Base-by-base conservation (phyloP, 2,888 invertebrate genomes). In the Clitarchus hookeri region DNA sequence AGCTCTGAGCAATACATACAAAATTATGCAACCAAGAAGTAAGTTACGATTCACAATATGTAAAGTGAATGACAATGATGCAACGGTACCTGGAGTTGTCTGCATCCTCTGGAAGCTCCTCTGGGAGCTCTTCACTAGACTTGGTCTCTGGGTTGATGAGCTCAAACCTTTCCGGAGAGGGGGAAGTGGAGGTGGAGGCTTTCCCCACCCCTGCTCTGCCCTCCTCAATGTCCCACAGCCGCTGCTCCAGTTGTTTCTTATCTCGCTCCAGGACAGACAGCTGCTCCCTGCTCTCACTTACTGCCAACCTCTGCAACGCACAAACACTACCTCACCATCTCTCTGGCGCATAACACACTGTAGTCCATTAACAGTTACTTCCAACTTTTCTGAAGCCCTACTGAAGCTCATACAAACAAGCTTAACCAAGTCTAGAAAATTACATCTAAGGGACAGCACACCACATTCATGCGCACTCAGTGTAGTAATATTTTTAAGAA, bases 101-200 rank as follows among this genome's bases (percentile, higher is more conserved):
- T 23, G 44, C 25, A 16, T 83, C 48, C 27, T 25, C 85, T 26
- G 9, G 65, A n/a, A n/a, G 26, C 65, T n/a, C n/a, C n/a, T 25
- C 26, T 53, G 9, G 65, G 44, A n/a, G 26, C 65, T 65, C 65
- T 23, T 65, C 65, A n/a, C 65, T 65, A 8, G 65, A 65, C 27
- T 44, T 87, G 36, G 48, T 78, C 16, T 87, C 87, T 23, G 87
- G 87, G 85, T 94, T 94, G 88, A 94, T 94, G 89, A 94, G 93
- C 91, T 94, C 94, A 91, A 94, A 94, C 89, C 93, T 93, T 88
- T 94, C 94, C 0, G 94, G 94, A 0, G 94, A 94, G 0, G 92
- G 93, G 4, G 88, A 85, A 8, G 88, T 87, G 16, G 44, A 85
- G 53, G 26, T 82, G 23, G 87, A 86, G 27, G 82, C 53, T 36